phyloP scores from a whole-genome alignment of 2,888 invertebrate species.

The Anodontia alba region DNA sequence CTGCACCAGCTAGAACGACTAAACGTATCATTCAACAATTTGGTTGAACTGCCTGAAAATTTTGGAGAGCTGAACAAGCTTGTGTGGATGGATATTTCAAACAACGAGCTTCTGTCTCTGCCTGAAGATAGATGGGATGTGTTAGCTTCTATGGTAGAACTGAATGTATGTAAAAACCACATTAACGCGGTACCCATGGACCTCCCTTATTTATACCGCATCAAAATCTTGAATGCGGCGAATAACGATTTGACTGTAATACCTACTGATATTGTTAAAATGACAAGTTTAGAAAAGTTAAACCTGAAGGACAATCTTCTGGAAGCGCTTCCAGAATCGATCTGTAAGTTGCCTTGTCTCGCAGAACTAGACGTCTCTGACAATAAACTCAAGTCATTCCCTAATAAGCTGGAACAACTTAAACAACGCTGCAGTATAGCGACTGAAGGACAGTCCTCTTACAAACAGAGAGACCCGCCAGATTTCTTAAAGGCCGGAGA shows the following conservation, averaged over 20 bases:
- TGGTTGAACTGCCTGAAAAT: conserved; percentile 78
- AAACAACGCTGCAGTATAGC: conserved; percentile 64
- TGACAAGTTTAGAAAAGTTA: conserved; percentile 88
- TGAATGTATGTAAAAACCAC: conserved; percentile 93
- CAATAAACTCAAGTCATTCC: conserved; percentile 80
- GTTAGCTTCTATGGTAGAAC: conserved; percentile 89
- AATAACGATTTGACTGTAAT: conserved; percentile 78
- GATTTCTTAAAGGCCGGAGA: conserved; percentile 72
- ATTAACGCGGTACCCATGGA: conserved; percentile 89
- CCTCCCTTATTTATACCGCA: conserved; percentile 80
- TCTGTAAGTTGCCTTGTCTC: conserved; percentile 79
- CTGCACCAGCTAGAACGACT: conserved; percentile 74
- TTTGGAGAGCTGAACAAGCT: conserved; percentile 81
- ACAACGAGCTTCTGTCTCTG: conserved; percentile 78
- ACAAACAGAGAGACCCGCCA: conserved; percentile 79
- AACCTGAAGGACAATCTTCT: conserved; percentile 94
- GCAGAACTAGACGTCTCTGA: conserved; percentile 79
- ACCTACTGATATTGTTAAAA: conserved; percentile 80
- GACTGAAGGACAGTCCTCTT: conserved; percentile 73
- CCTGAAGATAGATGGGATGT: conserved; percentile 88
- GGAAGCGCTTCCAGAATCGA: conserved; percentile 81
- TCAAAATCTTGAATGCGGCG: conserved; percentile 74
- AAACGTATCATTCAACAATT: conserved; percentile 80
- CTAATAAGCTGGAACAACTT: conserved; percentile 75
- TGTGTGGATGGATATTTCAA: conserved; percentile 76